These are phyloP conservation scores for Cataglyphis cursor DNA, from an alignment of 2,888 invertebrate species.

Conservation along the genomic window DNA sequence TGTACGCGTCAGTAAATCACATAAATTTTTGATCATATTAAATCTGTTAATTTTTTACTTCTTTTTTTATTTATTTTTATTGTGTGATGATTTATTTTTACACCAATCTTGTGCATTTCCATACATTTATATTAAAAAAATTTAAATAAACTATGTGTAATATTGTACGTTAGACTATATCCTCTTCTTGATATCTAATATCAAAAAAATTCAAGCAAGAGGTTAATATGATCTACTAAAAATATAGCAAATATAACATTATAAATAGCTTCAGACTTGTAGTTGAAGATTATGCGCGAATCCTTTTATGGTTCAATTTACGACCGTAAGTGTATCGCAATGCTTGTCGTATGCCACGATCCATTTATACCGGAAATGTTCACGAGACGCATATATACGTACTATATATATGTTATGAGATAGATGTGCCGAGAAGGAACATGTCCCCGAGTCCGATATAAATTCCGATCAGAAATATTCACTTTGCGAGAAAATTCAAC, in stretches of 20 bases:
- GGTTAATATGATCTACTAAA: conserved; percentile 41
- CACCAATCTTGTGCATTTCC: neutral
- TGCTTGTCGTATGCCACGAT: conserved; percentile 46
- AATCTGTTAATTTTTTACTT: neutral
- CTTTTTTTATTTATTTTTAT: conserved; percentile 3
- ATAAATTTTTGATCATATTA: neutral
- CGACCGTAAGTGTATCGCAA: conserved; percentile 52
- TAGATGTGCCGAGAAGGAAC: conserved; percentile 39
- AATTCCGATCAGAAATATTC: conserved; percentile 75
- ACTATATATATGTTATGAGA: conserved; percentile 27
- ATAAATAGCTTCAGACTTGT: conserved; percentile 37
- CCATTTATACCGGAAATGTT: conserved; percentile 51
- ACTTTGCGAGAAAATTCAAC: conserved; percentile 71
- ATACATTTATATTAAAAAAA: neutral
- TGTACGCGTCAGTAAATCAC: neutral
- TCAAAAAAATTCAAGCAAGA: conserved; percentile 7
- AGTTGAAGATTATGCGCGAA: conserved; percentile 38
- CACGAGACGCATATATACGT: conserved; percentile 24
- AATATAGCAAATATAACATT: conserved; percentile 34
- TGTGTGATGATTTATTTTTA: neutral
- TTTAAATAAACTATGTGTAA: neutral
- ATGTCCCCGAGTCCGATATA: conserved; percentile 59
- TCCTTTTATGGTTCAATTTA: conserved; percentile 53
- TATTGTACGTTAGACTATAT: neutral
- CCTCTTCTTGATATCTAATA: neutral